These are phyloP conservation scores for Phymanthus crucifer DNA, from an alignment of 92 coral and sea anemone species.

Conservation along the genomic window DNA sequence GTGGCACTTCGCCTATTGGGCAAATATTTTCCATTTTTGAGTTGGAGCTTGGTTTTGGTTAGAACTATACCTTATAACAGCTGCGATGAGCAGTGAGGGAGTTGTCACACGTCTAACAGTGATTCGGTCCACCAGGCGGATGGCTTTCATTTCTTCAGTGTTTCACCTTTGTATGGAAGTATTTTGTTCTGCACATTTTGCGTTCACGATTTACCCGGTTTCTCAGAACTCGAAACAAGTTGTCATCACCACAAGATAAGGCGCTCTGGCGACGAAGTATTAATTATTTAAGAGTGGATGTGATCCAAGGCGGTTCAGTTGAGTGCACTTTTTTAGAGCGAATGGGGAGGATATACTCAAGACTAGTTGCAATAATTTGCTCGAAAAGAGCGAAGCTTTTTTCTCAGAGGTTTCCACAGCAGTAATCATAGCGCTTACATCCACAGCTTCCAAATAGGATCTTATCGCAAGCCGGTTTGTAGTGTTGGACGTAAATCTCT, in stretches of 20 bases:
- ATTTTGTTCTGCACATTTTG: constrained; percentile 10
- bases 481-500: neutral
- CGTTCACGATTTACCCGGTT: too few relatives aligned
- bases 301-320: constrained; percentile 26
- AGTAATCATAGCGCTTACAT: neutral
- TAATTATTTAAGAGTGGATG: constrained; percentile 5
- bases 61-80: too few relatives aligned
- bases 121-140: constrained; percentile 35
- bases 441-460: neutral
- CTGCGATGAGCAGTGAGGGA: too few relatives aligned
- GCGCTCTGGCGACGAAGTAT: constrained; percentile 31
- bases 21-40: too few relatives aligned
- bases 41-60: too few relatives aligned
- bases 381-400: neutral
- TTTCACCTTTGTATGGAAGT: constrained; percentile 31
- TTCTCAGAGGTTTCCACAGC: neutral
- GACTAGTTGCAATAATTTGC: neutral
- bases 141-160: constrained; percentile 44
- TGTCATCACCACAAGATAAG: constrained; percentile 7
- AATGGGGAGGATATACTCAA: neutral
- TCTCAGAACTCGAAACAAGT: constrained; percentile 12
- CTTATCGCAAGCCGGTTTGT: neutral
- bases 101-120: too few relatives aligned
- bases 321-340: neutral
- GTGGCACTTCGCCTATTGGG: too few relatives aligned